phyloP scores from a whole-genome alignment of 2,113 vertebrate genomes.

The Desmodus rotundus region DNA sequence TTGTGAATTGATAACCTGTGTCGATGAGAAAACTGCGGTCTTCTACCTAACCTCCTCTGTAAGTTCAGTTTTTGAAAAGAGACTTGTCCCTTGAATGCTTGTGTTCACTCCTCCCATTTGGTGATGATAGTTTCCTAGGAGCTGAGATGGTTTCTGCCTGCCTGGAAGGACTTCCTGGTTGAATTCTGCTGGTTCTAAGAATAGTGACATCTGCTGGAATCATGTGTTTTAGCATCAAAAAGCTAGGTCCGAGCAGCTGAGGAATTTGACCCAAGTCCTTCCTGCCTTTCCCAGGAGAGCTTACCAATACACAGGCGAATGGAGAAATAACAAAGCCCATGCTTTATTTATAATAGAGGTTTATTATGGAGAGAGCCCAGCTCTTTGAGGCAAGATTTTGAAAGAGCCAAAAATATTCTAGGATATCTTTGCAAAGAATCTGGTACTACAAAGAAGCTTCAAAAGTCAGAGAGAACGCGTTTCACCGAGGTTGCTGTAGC shows the following conservation, averaged over 20 bases:
- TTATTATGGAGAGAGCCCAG: not conserved
- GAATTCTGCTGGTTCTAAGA: not conserved
- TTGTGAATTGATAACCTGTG: not conserved
- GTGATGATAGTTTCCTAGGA: not conserved
- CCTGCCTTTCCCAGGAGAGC: not conserved
- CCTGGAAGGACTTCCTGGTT: not conserved
- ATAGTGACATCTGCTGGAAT: not conserved
- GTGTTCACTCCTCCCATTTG: not conserved
- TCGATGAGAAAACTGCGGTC: not conserved
- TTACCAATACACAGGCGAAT: not conserved
- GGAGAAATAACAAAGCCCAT: not conserved
- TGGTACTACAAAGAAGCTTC: not conserved
- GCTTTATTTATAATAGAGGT: not conserved
- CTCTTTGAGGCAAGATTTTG: not conserved
- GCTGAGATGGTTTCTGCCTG: not conserved
- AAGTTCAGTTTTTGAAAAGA: not conserved
- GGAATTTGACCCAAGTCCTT: not conserved
- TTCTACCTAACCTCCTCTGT: not conserved
- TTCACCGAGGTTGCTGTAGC: constrained; percentile 31
- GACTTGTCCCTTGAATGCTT: not conserved
- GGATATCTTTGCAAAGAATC: not conserved
- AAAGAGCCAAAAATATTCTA: not conserved
- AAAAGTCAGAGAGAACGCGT: not conserved
- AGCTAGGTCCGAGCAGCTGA: not conserved
- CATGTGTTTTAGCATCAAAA: not conserved